phyloP scores from a whole-genome alignment of 2,888 invertebrate species.

The Phengaris arion region DNA sequence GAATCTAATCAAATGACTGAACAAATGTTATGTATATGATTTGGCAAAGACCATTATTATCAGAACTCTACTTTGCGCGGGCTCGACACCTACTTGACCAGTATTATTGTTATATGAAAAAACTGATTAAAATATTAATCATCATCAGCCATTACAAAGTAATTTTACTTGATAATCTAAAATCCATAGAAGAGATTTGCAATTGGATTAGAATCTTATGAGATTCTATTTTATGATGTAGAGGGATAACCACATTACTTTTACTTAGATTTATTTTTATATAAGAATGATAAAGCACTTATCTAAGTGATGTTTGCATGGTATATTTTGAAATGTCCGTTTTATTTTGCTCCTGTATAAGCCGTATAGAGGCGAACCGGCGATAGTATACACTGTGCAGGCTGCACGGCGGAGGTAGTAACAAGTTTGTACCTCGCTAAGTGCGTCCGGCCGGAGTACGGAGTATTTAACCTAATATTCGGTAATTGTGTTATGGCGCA shows the following conservation, averaged over 20 bases:
- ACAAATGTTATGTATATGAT: not conserved
- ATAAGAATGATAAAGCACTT: too few relatives aligned
- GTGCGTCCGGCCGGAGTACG: slow-evolving; percentile 59
- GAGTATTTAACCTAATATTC: slow-evolving; percentile 77
- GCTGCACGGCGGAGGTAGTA: slow-evolving; percentile 44
- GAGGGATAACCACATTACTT: too few relatives aligned
- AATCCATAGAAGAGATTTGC: too few relatives aligned
- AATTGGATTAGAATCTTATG: too few relatives aligned
- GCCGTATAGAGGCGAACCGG: slow-evolving; percentile 30
- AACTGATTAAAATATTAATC: not conserved
- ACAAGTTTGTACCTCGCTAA: slow-evolving; percentile 72
- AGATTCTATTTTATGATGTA: too few relatives aligned
- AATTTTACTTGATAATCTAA: too few relatives aligned
- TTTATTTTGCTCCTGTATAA: slow-evolving; percentile 30
- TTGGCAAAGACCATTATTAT: not conserved
- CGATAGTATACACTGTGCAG: slow-evolving; percentile 38
- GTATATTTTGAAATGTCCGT: not conserved
- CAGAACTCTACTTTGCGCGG: not conserved
- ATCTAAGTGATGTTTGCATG: too few relatives aligned
- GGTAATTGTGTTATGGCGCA: slow-evolving; percentile 70
- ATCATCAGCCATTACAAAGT: too few relatives aligned
- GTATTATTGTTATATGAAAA: not conserved
- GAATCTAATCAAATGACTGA: too few relatives aligned
- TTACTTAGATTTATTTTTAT: too few relatives aligned
- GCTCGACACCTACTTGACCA: not conserved